These are phyloP conservation scores for Nylanderia fulva DNA, from an alignment of 1,140 invertebrate species.

Conservation along the genomic window DNA sequence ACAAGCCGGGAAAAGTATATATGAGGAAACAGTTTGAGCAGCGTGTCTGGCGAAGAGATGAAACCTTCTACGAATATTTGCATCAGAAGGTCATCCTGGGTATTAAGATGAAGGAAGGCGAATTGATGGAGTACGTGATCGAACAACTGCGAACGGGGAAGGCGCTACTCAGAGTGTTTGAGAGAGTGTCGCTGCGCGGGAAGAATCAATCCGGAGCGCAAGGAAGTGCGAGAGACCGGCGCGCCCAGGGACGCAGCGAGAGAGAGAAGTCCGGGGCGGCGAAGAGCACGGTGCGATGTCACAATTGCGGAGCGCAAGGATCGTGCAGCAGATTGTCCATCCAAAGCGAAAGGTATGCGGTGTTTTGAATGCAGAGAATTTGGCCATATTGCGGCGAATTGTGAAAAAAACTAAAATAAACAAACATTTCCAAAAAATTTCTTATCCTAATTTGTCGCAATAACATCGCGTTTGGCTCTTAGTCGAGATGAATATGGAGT, in stretches of 20 bases:
- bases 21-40: background rate
- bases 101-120: background rate
- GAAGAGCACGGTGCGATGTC: background rate
- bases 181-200: background rate
- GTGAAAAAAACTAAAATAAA: background rate
- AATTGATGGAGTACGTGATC: background rate
- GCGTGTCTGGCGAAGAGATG: background rate
- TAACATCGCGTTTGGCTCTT: too few relatives aligned
- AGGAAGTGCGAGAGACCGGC: background rate
- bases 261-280: background rate
- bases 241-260: background rate
- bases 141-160: background rate
- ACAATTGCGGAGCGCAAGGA: background rate
- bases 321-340: background rate
- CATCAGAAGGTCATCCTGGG: background rate
- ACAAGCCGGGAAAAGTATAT: background rate
- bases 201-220: background rate
- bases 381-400: background rate
- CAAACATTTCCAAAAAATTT: too few relatives aligned
- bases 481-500: too few relatives aligned
- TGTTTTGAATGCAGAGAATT: constrained; percentile 9
- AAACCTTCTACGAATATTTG: background rate
- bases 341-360: background rate
- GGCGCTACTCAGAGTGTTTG: background rate
- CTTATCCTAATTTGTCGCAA: too few relatives aligned